Percentiles rank a stretch among this genome's conserved stretches.
phyloP scores from a whole-genome alignment of 2,888 invertebrate species.

The Andrena bucephala region DNA sequence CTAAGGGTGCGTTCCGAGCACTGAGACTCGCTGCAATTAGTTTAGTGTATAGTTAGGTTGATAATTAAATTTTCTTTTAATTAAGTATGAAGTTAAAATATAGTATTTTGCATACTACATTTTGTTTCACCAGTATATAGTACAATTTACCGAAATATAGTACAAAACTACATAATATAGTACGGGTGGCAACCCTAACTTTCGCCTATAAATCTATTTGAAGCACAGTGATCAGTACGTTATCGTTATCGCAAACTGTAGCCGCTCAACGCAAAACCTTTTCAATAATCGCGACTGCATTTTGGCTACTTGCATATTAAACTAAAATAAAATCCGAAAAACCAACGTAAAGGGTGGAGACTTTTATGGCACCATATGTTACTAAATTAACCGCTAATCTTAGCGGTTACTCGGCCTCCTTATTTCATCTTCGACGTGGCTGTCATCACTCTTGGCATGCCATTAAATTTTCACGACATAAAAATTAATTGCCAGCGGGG shows the following conservation, averaged over 20 bases:
- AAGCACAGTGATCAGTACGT: too few species aligned
- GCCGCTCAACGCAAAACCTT: background rate
- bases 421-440: constrained; percentile 64
- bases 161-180: too few species aligned
- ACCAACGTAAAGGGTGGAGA: constrained; percentile 1
- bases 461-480: constrained; percentile 62
- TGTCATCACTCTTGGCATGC: constrained; percentile 65
- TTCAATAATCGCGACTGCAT: constrained; percentile 3
- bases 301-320: constrained; percentile 7
- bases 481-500: constrained; percentile 66
- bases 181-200: too few species aligned
- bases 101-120: too few species aligned
- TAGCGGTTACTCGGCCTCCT: constrained; percentile 32
- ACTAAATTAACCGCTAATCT: constrained; percentile 65
- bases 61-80: too few species aligned
- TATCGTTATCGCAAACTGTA: background rate
- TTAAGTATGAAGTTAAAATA: too few species aligned
- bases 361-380: constrained; percentile 43
- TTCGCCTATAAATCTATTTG: too few species aligned
- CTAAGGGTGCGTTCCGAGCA: too few species aligned
- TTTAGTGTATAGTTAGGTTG: too few species aligned
- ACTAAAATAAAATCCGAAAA: background rate
- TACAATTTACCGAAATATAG: too few species aligned
- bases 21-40: too few species aligned
- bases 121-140: too few species aligned